Evolutionary conservation across 2,113 vertebrate species (phyloP).

Genomic region (Rhombomys opimus): DNA sequence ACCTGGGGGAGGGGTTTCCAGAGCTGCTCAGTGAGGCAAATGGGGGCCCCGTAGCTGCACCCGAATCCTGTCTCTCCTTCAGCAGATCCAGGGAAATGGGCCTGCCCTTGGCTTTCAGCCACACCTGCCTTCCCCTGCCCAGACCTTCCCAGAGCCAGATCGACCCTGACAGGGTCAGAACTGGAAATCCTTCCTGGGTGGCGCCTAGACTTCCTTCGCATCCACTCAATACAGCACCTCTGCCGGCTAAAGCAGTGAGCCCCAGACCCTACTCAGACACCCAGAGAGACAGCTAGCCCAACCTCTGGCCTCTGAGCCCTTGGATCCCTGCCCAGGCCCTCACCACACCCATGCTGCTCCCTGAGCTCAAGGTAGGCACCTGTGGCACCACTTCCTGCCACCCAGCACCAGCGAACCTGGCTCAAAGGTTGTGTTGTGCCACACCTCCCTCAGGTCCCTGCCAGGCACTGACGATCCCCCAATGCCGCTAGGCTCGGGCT

Average conservation of each 20-base stretch:
- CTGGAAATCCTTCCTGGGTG: not conserved
- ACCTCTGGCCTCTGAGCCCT: not conserved
- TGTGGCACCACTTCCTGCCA: not conserved
- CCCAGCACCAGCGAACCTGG: not conserved
- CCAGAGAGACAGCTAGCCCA: not conserved
- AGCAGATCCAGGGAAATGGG: not conserved
- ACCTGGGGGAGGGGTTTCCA: slow-evolving; percentile 83
- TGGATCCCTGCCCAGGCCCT: not conserved
- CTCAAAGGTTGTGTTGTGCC: no score
- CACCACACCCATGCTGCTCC: not conserved
- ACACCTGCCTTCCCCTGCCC: not conserved
- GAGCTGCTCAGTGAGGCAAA: fast-evolving
- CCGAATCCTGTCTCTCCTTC: not conserved
- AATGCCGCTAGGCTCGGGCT: not conserved
- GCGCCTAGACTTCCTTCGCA: not conserved
- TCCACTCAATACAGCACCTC: no score
- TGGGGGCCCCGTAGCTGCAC: fast-evolving
- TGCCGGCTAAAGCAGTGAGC: fast-evolving
- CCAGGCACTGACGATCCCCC: not conserved
- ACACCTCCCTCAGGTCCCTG: not conserved
- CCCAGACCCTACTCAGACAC: no score
- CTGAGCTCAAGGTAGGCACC: not conserved
- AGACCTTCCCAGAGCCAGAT: fast-evolving
- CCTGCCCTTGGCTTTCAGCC: not conserved
- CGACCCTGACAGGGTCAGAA: not conserved